Percentiles rank a stretch among this genome's conserved stretches.
Evolutionary conservation across 2,113 vertebrate genomes (phyloP).

Genomic region (Athene cunicularia): DNA sequence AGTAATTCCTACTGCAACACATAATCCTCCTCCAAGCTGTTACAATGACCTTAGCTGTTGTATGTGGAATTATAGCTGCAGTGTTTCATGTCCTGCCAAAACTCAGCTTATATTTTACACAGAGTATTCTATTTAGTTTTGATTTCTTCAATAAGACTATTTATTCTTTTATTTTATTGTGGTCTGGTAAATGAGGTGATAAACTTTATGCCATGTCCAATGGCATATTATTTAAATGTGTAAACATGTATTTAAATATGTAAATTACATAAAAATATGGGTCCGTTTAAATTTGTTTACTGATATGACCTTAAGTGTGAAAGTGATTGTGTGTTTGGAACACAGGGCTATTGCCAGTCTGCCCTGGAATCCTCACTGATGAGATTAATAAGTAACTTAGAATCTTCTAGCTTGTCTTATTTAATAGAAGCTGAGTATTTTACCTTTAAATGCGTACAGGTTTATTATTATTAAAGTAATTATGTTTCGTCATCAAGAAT

Average conservation of each 20-base stretch:
- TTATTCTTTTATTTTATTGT: not conserved
- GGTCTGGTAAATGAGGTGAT: not conserved
- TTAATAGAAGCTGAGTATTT: not conserved
- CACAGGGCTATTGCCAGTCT: not conserved
- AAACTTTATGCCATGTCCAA: not conserved
- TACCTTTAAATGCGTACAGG: not conserved
- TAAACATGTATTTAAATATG: no score
- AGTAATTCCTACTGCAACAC: not conserved
- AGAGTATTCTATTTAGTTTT: not conserved
- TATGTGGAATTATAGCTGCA: not conserved
- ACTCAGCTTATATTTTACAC: not conserved
- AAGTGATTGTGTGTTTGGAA: not conserved
- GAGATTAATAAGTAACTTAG: not conserved
- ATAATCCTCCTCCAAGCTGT: not conserved
- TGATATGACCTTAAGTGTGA: not conserved
- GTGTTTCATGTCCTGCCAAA: not conserved
- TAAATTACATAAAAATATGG: not conserved
- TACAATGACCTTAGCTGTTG: not conserved
- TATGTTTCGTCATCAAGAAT: not conserved
- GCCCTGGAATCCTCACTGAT: not conserved
- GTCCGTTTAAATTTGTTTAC: not conserved
- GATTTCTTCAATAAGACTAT: not conserved
- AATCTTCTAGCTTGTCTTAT: not conserved
- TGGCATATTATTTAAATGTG: not conserved
- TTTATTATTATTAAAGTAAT: not conserved